phyloP scores from a whole-genome alignment of 1,140 invertebrate genomes.

The Sarcophaga peregrina region DNA sequence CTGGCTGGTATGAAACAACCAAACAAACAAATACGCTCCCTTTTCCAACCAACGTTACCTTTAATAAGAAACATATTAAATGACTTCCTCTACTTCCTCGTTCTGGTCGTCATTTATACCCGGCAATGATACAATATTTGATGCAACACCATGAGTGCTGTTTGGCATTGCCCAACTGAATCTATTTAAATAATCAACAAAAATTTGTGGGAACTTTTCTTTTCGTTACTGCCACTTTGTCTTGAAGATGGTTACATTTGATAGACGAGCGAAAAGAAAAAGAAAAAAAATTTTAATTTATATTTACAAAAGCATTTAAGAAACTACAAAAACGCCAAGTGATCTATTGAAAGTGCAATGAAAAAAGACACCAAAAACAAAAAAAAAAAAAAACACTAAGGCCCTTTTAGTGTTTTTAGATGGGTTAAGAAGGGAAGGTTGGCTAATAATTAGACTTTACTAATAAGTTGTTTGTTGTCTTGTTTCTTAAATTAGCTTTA shows the following conservation, averaged over 20 bases:
- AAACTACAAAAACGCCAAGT: too few relatives aligned
- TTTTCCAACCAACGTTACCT: background rate
- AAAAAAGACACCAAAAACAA: too few relatives aligned
- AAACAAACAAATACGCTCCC: background rate
- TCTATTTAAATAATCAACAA: slow-evolving; percentile 8
- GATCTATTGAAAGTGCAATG: too few relatives aligned
- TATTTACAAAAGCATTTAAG: too few relatives aligned
- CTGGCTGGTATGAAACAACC: too few relatives aligned
- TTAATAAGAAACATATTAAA: background rate
- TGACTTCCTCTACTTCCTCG: slow-evolving; percentile 29
- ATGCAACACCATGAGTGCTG: background rate
- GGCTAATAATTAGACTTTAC: too few relatives aligned
- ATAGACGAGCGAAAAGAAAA: background rate
- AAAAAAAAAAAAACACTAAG: too few relatives aligned
- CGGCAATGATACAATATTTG: background rate
- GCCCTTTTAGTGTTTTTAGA: too few relatives aligned
- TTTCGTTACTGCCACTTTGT: background rate
- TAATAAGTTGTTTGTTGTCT: too few relatives aligned
- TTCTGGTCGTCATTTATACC: background rate
- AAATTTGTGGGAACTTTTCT: slow-evolving; percentile 28
- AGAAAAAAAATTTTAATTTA: too few relatives aligned
- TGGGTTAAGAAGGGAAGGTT: too few relatives aligned
- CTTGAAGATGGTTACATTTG: slow-evolving; percentile 25
- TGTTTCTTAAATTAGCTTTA: too few relatives aligned
- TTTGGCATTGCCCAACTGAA: background rate